Conservation (phyloP, 2,797 vertebrate genomes). For the Leucoraja ocellata region DNA sequence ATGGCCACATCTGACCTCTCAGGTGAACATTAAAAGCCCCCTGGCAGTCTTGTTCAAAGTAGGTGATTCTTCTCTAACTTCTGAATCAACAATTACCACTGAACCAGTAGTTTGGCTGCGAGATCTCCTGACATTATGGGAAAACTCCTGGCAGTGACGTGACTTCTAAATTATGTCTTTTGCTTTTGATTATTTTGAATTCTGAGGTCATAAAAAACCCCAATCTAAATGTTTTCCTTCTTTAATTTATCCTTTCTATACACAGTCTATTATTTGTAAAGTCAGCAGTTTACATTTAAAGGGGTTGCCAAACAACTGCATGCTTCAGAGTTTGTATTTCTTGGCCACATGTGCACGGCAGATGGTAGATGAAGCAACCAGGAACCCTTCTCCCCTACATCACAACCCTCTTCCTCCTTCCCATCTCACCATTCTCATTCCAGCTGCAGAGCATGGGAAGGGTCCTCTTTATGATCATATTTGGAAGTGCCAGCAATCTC, state of each 20-base stretch:
- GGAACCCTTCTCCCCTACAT: neutral
- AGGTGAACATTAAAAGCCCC: neutral
- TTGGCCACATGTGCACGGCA: neutral
- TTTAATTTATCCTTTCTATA: neutral
- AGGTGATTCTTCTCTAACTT: neutral
- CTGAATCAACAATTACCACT: neutral
- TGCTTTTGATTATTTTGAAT: neutral
- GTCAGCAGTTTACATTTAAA: neutral
- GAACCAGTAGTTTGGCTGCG: neutral
- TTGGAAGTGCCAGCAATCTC: neutral
- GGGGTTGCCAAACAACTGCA: neutral
- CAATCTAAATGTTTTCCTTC: neutral
- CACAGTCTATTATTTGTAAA: neutral
- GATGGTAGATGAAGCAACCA: neutral
- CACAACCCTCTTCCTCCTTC: neutral
- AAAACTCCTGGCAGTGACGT: neutral
- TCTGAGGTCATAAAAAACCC: neutral
- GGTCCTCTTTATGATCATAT: neutral
- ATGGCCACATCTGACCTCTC: too few species aligned
- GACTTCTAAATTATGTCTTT: neutral
- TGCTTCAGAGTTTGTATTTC: neutral
- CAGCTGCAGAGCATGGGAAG: neutral
- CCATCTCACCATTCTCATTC: neutral
- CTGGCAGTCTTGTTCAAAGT: neutral
- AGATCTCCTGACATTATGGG: neutral